Evolutionary conservation across 2,797 vertebrate species (phyloP), one percentile per base, ranked within the genome.

Genomic region (Remorina albescens): DNA sequence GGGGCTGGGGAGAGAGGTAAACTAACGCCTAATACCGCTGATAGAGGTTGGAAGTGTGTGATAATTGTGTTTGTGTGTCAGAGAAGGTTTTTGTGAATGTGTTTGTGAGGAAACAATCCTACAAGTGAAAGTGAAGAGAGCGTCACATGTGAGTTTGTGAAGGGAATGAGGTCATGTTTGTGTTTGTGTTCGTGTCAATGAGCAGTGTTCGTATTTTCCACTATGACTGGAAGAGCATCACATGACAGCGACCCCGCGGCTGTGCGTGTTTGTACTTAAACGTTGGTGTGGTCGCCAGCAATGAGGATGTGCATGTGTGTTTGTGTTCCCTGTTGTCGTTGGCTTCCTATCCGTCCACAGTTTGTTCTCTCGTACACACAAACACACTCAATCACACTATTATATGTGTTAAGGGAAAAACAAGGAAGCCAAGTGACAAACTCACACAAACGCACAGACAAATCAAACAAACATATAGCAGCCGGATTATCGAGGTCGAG

Each of bases 1-100:
- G n/a, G 39, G 26, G 56, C 49, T 21, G 21, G 26, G 50, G 15
- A 5, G 19, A 16, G 25, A 1, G 0, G 58, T 58, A 46, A 57
- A 78, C 62, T 58, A 46, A 34, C 4, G 2, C 34, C 67, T 51
- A 0, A 21, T 1, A 0, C n/a, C n/a, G 57, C 53, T 39, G 58
- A 69, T 21, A 44, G 32, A 15, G 30, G 2, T 8, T 15, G 25
- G 36, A 15, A 0, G 13, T 71, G 39, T 30, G 30, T 42, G 16
- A 7, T 6, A n/a, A 57, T 12, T 60, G 54, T 44, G 32, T 58
- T 42, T 60, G 62, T 66, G 49, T 73, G 51, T 69, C 26, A 54
- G 18, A 28, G 13, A 6, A 36, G 39, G 44, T 58, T 55, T 77
- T 0, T 28, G 10, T 25, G 15, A 51, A 23, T 23, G 47, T 42